phyloP scores from a whole-genome alignment of 2,888 invertebrate species.

The Conchocele bisecta region DNA sequence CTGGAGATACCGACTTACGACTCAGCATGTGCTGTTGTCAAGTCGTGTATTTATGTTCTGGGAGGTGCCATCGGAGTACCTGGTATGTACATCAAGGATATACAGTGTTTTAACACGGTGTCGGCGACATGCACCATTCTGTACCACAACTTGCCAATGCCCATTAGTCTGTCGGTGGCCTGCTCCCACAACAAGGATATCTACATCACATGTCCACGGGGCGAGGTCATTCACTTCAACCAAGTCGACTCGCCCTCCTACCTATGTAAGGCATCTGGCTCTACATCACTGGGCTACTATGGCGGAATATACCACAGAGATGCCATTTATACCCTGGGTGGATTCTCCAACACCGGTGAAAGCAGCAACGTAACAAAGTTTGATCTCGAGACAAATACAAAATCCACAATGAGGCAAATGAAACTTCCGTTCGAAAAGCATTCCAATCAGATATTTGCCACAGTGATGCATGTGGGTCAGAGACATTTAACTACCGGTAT shows the following conservation, averaged over 20 bases:
- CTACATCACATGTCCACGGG: constrained; percentile 57
- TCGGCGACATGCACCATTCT: constrained; percentile 51
- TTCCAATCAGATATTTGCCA: constrained; percentile 55
- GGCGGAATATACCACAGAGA: constrained; percentile 46
- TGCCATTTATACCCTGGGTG: constrained; percentile 54
- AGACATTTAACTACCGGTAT: too few species aligned
- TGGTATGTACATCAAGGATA: constrained; percentile 64
- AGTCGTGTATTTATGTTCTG: constrained; percentile 64
- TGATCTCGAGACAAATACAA: constrained; percentile 41
- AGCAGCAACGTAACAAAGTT: constrained; percentile 42
- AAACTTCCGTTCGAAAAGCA: constrained; percentile 58
- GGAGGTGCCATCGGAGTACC: constrained; percentile 65
- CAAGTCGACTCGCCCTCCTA: constrained; percentile 36
- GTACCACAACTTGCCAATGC: constrained; percentile 51
- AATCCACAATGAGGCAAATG: constrained; percentile 17
- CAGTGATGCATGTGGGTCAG: constrained; percentile 39
- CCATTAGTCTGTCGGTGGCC: constrained; percentile 46
- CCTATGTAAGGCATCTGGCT: constrained; percentile 34
- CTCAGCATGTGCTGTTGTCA: constrained; percentile 61
- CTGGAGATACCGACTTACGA: constrained; percentile 64
- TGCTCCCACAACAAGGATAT: constrained; percentile 40
- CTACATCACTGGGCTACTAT: constrained; percentile 52
- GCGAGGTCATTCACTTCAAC: constrained; percentile 51
- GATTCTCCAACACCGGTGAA: constrained; percentile 45
- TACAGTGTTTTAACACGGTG: constrained; percentile 67